phyloP scores from a whole-genome alignment of 2,797 vertebrate genomes.

The Leuciscus waleckii region DNA sequence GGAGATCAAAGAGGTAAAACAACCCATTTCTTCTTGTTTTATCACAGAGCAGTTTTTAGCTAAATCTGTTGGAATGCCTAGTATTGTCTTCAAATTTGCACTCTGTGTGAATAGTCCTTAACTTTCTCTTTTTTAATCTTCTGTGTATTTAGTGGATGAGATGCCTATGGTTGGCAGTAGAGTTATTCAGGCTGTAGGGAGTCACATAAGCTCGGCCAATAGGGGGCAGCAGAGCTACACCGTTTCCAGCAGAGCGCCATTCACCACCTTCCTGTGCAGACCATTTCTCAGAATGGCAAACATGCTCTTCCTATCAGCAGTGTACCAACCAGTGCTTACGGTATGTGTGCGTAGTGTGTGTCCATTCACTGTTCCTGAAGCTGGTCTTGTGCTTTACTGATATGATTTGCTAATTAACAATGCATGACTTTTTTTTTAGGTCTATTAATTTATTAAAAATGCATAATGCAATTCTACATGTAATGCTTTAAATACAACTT shows the following conservation, averaged over 20 bases:
- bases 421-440: not conserved
- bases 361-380: not conserved
- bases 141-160: conserved; percentile 73
- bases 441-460: not conserved
- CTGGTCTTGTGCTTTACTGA: not conserved
- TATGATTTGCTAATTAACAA: not conserved
- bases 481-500: no score
- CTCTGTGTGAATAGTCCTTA: not conserved
- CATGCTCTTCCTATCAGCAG: conserved; percentile 83
- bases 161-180: conserved; percentile 82
- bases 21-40: not conserved
- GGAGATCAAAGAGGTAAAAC: conserved; percentile 78
- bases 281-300: conserved; percentile 93
- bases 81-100: not conserved
- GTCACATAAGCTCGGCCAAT: conserved; percentile 79
- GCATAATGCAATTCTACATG: no score
- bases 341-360: conserved; percentile 69
- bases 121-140: not conserved
- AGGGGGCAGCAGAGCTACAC: conserved; percentile 81
- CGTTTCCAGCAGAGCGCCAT: conserved; percentile 83
- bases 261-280: conserved; percentile 90
- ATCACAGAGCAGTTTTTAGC: not conserved
- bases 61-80: not conserved
- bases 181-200: conserved; percentile 91
- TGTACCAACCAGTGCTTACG: conserved; percentile 82